These are phyloP conservation scores for Tachysurus fulvidraco DNA, from an alignment of 2,113 vertebrate genomes.

Conservation along the genomic window DNA sequence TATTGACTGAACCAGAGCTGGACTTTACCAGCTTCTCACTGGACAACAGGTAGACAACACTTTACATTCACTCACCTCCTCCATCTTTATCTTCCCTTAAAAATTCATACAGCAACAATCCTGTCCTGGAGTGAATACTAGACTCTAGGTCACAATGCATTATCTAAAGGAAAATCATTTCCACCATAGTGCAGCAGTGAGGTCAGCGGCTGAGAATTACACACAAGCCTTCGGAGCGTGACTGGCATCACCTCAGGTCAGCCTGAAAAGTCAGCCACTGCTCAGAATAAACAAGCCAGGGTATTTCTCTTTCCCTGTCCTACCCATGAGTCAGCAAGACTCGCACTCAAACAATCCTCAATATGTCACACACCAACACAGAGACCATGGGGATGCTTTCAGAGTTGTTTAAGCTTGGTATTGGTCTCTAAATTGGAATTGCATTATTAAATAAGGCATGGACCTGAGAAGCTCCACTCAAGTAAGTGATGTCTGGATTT, in stretches of 20 bases:
- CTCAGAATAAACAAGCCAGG: conserved; percentile 36
- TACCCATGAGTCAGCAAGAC: conserved; percentile 12
- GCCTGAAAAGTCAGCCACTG: conserved; percentile 37
- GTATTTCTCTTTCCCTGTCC: background rate
- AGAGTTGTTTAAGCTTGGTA: conserved; percentile 60
- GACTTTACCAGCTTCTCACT: background rate
- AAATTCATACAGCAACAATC: conserved; percentile 15
- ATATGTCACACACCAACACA: conserved; percentile 57
- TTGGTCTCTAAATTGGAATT: conserved; percentile 65
- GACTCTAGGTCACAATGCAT: conserved; percentile 4
- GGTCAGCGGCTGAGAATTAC: conserved; percentile 31
- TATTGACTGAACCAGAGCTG: conserved; percentile 53
- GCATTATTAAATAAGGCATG: conserved; percentile 61
- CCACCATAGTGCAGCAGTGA: conserved; percentile 11
- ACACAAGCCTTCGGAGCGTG: conserved; percentile 37
- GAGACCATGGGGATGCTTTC: conserved; percentile 57
- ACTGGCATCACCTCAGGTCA: conserved; percentile 45
- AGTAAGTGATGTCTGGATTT: conserved; percentile 52
- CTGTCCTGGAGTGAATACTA: conserved; percentile 6
- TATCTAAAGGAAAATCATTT: conserved; percentile 37
- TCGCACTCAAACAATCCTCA: conserved; percentile 38
- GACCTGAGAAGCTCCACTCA: conserved; percentile 53
- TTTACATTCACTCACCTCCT: conserved; percentile 4
- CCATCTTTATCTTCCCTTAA: conserved; percentile 24
- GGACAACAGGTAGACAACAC: conserved; percentile 4